Conservation (phyloP, 2,888 invertebrate species). For the Smittia aterrima region DNA sequence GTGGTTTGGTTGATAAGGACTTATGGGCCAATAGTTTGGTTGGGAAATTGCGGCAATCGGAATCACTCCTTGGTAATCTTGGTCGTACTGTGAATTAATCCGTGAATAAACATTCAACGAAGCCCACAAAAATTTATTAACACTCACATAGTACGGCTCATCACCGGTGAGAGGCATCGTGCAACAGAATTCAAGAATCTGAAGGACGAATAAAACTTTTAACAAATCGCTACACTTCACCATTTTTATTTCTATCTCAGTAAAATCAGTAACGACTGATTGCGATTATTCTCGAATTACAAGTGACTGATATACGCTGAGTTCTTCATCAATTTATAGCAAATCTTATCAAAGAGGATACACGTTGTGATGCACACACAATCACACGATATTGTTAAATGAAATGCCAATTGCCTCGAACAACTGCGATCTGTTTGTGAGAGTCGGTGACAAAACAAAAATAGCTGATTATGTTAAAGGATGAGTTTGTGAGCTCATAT, state of each 20-base stretch:
- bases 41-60: not conserved
- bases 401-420: not conserved
- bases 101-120: too few relatives aligned
- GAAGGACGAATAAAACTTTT: constrained; percentile 2
- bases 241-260: too few relatives aligned
- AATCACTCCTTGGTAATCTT: not conserved
- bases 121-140: not conserved
- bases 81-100: constrained; percentile 5
- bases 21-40: constrained; percentile 21
- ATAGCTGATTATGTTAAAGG: not conserved
- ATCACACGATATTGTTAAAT: not conserved
- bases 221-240: too few relatives aligned
- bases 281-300: too few relatives aligned
- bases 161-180: constrained; percentile 7
- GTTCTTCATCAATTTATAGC: not conserved
- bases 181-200: not conserved
- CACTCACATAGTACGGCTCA: constrained; percentile 23
- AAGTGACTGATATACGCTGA: too few relatives aligned
- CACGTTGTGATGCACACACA: constrained; percentile 14
- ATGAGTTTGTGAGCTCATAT: not conserved
- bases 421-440: not conserved
- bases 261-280: too few relatives aligned
- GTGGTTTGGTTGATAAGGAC: not conserved
- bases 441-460: not conserved
- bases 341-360: not conserved